Evolutionary conservation across 2,797 vertebrate species (phyloP).

Genomic region (Odontamblyopus lacepedii): DNA sequence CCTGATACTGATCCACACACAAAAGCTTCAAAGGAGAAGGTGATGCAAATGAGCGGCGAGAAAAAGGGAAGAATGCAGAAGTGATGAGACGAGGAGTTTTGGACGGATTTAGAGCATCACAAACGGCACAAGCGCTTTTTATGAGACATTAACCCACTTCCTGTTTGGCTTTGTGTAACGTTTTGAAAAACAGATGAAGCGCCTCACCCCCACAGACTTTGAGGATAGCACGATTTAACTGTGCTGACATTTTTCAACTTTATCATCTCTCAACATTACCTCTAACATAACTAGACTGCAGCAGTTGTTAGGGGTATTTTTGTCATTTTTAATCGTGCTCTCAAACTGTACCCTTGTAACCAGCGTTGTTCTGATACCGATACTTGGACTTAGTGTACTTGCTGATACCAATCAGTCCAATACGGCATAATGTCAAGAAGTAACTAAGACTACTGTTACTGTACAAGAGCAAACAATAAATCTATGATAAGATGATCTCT

Average conservation of each 20-base stretch:
- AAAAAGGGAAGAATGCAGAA: neutral
- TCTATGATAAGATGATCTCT: too few relatives aligned
- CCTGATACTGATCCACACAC: neutral
- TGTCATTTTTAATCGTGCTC: neutral
- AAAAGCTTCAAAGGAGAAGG: neutral
- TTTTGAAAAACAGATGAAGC: neutral
- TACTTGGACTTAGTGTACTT: too few relatives aligned
- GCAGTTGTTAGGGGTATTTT: neutral
- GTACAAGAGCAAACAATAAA: too few relatives aligned
- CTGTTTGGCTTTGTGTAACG: conserved; percentile 6
- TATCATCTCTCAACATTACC: neutral
- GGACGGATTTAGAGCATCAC: neutral
- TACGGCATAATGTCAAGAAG: too few relatives aligned
- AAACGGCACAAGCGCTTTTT: neutral
- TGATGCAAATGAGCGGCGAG: neutral
- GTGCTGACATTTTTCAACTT: neutral
- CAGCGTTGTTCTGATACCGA: too few relatives aligned
- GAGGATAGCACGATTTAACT: neutral
- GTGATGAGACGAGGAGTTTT: neutral
- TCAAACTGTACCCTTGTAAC: too few relatives aligned
- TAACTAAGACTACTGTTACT: too few relatives aligned
- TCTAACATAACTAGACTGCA: neutral
- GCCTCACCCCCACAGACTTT: neutral
- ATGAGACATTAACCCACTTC: conserved; percentile 5
- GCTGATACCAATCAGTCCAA: too few relatives aligned